phyloP scores from a whole-genome alignment of 2,797 vertebrate species.

The Natrix natrix region DNA sequence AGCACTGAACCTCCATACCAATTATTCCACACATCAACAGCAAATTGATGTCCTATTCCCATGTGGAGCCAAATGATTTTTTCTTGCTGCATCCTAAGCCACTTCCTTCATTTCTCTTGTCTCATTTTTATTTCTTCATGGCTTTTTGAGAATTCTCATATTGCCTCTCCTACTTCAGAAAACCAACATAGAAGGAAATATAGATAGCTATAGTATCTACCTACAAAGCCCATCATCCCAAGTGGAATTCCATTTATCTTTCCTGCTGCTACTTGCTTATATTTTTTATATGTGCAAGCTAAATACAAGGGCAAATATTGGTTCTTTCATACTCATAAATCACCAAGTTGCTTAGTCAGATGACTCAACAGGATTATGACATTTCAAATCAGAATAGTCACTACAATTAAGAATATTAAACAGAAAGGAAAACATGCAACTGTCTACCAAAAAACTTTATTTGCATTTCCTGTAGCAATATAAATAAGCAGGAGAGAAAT shows the following conservation, averaged over 20 bases:
- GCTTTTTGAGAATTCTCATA: neutral
- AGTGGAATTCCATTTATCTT: neutral
- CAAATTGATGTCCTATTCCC: neutral
- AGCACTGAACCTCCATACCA: neutral
- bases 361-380: too few species aligned
- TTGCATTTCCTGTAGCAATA: neutral
- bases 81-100: neutral
- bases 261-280: neutral
- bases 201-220: too few species aligned
- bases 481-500: neutral
- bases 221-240: neutral
- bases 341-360: neutral
- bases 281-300: neutral
- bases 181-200: neutral
- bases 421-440: neutral
- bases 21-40: neutral
- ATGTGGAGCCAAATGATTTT: neutral
- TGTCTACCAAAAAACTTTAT: neutral
- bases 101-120: neutral
- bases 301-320: neutral
- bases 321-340: neutral
- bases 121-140: neutral
- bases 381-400: neutral
- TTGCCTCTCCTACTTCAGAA: neutral
- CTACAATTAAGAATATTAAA: neutral